Conservation (phyloP, 1,140 invertebrate species). For the Cotesia vestalis region DNA sequence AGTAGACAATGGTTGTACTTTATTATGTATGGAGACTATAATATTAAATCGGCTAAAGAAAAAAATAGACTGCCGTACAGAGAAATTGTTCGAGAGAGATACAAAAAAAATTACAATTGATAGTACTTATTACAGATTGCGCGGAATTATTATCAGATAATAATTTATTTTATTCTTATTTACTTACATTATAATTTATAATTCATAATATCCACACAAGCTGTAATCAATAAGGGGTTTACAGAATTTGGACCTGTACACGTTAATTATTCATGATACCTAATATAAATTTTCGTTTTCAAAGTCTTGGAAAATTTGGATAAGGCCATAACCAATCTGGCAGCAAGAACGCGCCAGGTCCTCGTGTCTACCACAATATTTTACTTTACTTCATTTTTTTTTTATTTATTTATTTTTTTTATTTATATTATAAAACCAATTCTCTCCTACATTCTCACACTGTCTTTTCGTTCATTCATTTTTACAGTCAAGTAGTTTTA, state of each 20-base stretch:
- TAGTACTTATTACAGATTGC: constrained; percentile 57
- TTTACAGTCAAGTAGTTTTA: constrained; percentile 33
- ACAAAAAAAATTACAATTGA: constrained; percentile 54
- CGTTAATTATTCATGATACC: constrained; percentile 58
- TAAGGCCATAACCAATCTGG: constrained; percentile 67
- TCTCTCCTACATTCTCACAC: constrained; percentile 46
- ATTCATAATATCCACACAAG: constrained; percentile 51
- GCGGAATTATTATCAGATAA: constrained; percentile 52
- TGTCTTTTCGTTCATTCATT: constrained; percentile 43
- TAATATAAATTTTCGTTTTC: constrained; percentile 65
- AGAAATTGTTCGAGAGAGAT: constrained; percentile 48
- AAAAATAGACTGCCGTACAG: constrained; percentile 52
- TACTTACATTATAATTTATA: constrained; percentile 10
- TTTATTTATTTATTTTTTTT: constrained; percentile 40
- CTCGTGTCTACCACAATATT: constrained; percentile 53
- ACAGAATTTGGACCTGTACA: constrained; percentile 62
- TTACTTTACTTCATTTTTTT: constrained; percentile 39
- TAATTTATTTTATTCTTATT: constrained; percentile 46
- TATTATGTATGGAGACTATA: background rate
- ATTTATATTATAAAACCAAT: constrained; percentile 57
- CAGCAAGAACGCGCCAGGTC: constrained; percentile 60
- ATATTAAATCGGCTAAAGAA: constrained; percentile 23
- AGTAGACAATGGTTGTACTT: constrained; percentile 54
- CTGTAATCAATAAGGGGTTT: constrained; percentile 62
- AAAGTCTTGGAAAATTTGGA: constrained; percentile 65